A percentile compares a stretch with the other conserved stretches of the same genome.
phyloP scores from a whole-genome alignment of 2,113 vertebrate genomes.

The Actinemys pallida region DNA sequence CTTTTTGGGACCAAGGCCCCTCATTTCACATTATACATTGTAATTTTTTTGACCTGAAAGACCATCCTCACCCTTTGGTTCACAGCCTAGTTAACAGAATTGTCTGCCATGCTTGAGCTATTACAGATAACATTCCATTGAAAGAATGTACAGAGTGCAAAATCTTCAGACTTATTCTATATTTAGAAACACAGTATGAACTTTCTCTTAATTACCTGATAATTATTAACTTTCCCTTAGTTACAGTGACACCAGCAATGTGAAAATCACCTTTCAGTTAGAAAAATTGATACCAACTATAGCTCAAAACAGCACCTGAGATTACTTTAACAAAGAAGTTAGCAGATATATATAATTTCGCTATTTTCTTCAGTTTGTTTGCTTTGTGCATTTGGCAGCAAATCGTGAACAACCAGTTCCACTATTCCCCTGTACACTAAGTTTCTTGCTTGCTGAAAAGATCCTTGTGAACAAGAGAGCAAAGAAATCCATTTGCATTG shows the following conservation, averaged over 20 bases:
- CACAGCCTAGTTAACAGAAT: background rate
- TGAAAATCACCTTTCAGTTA: background rate
- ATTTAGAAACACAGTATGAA: background rate
- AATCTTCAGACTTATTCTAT: background rate
- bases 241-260: background rate
- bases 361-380: background rate
- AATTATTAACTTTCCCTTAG: background rate
- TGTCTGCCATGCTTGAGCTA: background rate
- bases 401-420: background rate
- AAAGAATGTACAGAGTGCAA: background rate
- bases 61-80: background rate
- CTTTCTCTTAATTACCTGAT: background rate
- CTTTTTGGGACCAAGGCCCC: background rate
- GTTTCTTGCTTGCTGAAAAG: background rate
- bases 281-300: background rate
- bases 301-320: background rate
- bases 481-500: background rate
- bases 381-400: background rate
- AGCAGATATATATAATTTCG: background rate
- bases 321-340: background rate
- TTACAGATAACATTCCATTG: accelerated
- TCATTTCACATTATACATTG: background rate
- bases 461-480: background rate
- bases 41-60: background rate
- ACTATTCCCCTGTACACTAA: background rate